A percentile compares a stretch with the other conserved stretches of the same genome.
Evolutionary conservation across 2,888 invertebrate species (phyloP).

Genomic region (Frankliniella fusca): DNA sequence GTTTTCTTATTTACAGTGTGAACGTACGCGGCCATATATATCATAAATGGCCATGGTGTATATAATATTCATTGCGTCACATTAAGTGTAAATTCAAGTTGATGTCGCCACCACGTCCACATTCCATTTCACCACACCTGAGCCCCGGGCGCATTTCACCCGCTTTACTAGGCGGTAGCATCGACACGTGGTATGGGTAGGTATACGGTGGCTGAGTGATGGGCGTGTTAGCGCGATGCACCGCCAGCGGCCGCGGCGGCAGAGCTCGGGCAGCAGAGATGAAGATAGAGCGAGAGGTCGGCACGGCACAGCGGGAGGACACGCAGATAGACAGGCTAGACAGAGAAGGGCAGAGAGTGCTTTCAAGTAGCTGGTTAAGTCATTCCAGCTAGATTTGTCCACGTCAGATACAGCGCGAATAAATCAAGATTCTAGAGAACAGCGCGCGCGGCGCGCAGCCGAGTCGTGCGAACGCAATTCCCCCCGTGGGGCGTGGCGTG

Average conservation of each 20-base stretch:
- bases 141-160: no score
- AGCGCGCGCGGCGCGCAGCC: background rate
- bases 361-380: conserved; percentile 26
- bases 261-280: background rate
- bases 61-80: no score
- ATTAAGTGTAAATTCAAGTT: no score
- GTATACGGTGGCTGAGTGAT: background rate
- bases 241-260: background rate
- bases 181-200: background rate
- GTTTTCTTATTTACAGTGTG: no score
- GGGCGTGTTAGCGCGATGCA: background rate
- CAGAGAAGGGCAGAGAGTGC: background rate
- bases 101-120: no score
- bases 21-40: no score
- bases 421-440: conserved; percentile 20
- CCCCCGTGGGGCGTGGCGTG: background rate
- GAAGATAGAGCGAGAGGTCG: background rate
- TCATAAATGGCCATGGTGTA: no score
- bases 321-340: background rate
- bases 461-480: conserved; percentile 25
- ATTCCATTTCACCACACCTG: no score
- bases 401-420: conserved; percentile 12
- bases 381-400: conserved; percentile 17
- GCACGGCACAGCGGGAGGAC: background rate
- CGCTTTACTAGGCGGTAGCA: no score